phyloP scores from a whole-genome alignment of 2,113 vertebrate genomes.

The Acinonyx jubatus region DNA sequence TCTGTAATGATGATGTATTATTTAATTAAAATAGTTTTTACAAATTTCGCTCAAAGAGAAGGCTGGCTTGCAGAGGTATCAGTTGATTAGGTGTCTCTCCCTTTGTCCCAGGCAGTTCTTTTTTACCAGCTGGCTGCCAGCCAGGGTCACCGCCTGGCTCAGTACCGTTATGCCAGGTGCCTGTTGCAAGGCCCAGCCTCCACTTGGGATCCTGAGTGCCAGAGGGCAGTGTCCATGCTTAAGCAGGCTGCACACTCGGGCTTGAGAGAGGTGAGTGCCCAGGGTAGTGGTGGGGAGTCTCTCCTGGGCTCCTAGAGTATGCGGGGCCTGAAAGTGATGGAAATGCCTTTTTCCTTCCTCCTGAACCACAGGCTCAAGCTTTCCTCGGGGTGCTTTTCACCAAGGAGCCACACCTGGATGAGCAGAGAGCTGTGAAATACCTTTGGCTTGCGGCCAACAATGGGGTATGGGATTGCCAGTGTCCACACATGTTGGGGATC shows the following conservation, averaged over 20 bases:
- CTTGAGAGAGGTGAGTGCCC: slow-evolving; percentile 87
- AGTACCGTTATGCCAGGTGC: slow-evolving; percentile 91
- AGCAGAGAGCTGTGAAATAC: slow-evolving; percentile 87
- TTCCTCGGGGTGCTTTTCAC: slow-evolving; percentile 92
- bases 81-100: not conserved
- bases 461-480: slow-evolving; percentile 82
- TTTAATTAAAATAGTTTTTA: slow-evolving; percentile 47
- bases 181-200: slow-evolving; percentile 85
- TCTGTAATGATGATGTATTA: slow-evolving; percentile 5
- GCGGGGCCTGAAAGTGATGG: not conserved
- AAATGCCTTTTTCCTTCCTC: not conserved
- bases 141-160: slow-evolving; percentile 90
- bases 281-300: not conserved
- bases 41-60: not conserved
- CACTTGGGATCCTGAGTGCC: slow-evolving; percentile 66
- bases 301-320: not conserved
- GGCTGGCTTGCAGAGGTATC: not conserved
- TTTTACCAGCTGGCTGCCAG: slow-evolving; percentile 90
- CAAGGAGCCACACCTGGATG: slow-evolving; percentile 83
- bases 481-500: not conserved
- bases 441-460: slow-evolving; percentile 91
- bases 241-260: slow-evolving; percentile 88
- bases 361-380: slow-evolving; percentile 90
- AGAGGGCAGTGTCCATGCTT: slow-evolving; percentile 86
- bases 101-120: slow-evolving; percentile 86